Evolutionary conservation across 1,140 invertebrate species (phyloP), one percentile per base, ranked within the genome.

Genomic region (Aporrectodea caliginosa): DNA sequence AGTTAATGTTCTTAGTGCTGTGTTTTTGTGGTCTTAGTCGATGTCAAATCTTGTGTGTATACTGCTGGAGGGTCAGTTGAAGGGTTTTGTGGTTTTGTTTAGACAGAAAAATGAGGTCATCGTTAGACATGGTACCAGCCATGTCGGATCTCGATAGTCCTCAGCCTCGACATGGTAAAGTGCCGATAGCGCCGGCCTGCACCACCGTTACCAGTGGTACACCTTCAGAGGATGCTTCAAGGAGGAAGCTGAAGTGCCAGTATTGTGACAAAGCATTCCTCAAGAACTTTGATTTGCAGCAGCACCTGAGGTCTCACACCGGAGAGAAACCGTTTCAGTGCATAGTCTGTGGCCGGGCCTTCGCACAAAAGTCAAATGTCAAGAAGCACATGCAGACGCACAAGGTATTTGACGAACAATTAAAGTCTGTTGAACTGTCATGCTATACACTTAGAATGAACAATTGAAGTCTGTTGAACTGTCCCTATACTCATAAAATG

Each of bases 361-460:
- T 90, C 84, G 91, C 96, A 27, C 97, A 98, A 88, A 98, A 98
- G 87, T 96, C 96, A 0, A 97, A 98, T 86, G 91, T 98, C 76
- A 96, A 96, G 77, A 98, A 98, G 87, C 96, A 98, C 88, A 96
- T 98, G 87, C 94, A 97, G 88, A 98, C 96, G 29, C 96, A 98
- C 88, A 90, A 90, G 84, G 88, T 90, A 83, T 80, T 22, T 31
- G 34, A 34, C 22, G 22, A n/a, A 14, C 68, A n/a, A 71, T n/a
- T 14, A 69, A 16, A 16, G 58, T 69, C 58, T 69, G 58, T n/a
- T 16, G n/a, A 69, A n/a, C 14, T n/a, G n/a, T 69, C 58, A n/a
- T 69, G 14, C 58, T n/a, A 69, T 69, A n/a, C 58, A 69, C 58
- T n/a, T 16, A 16, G n/a, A n/a, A 69, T 16, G n/a, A n/a, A n/a